phyloP scores from a whole-genome alignment of 2,888 invertebrate genomes.

The Mythimna vitellina region DNA sequence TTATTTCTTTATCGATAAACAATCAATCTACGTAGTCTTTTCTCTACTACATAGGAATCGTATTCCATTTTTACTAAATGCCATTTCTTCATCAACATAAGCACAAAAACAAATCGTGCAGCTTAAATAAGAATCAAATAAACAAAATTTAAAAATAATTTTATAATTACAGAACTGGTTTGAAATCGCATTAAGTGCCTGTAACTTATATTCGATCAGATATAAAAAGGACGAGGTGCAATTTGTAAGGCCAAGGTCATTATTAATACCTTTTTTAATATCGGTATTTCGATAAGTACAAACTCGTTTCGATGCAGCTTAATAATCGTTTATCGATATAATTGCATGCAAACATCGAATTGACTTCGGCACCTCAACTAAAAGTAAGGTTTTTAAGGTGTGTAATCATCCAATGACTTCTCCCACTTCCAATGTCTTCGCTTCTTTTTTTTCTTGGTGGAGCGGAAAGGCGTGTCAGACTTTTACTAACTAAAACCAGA shows the following conservation, averaged over 20 bases:
- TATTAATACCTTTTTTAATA: conserved; percentile 17
- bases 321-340: conserved; percentile 47
- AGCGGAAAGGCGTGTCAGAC: no score
- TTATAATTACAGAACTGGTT: conserved; percentile 25
- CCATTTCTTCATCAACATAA: not conserved
- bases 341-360: conserved; percentile 29
- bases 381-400: not conserved
- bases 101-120: not conserved
- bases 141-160: not conserved
- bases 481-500: no score
- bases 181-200: conserved; percentile 4
- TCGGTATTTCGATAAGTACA: conserved; percentile 33
- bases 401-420: no score
- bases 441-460: no score
- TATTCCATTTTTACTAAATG: no score
- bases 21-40: no score
- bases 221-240: conserved; percentile 17
- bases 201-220: conserved; percentile 21
- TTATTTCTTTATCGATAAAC: no score
- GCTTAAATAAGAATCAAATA: not conserved
- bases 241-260: conserved; percentile 33
- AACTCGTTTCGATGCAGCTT: conserved; percentile 19
- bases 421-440: no score
- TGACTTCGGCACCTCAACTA: conserved; percentile 2
- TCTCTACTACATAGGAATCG: no score